Conservation (phyloP, 2,113 vertebrate genomes). For the Pedetes capensis region DNA sequence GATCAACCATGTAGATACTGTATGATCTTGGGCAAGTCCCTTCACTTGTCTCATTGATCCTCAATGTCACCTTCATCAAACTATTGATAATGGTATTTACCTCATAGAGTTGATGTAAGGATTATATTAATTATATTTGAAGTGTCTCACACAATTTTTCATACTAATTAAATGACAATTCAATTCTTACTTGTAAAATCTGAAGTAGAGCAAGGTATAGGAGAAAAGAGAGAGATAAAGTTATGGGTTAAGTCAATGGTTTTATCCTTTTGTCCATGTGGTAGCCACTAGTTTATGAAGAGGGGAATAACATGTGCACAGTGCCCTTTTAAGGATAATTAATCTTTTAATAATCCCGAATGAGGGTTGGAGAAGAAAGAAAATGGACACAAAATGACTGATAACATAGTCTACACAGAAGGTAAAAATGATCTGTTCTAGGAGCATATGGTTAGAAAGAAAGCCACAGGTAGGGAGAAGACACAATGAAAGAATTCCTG, state of each 20-base stretch:
- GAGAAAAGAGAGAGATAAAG: not conserved
- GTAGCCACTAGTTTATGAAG: not conserved
- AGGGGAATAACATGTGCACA: not conserved
- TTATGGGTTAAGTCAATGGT: not conserved
- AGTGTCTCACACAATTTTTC: not conserved
- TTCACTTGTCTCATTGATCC: not conserved
- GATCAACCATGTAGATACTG: not conserved
- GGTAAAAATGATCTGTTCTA: not conserved
- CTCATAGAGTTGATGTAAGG: not conserved
- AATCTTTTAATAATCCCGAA: not conserved
- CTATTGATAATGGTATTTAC: not conserved
- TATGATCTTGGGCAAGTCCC: not conserved
- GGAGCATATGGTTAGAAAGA: not conserved
- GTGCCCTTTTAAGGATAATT: not conserved
- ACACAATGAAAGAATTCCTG: not conserved
- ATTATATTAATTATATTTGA: not conserved
- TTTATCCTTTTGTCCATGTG: not conserved
- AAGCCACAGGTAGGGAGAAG: not conserved
- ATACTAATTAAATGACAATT: not conserved
- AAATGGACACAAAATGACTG: not conserved
- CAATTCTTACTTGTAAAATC: not conserved
- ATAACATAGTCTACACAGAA: not conserved
- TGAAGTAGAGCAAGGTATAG: not conserved
- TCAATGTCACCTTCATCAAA: not conserved
- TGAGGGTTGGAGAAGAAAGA: not conserved